Evolutionary conservation across 2,113 vertebrate genomes (phyloP).

Genomic region (Myrmophylax atrothorax): DNA sequence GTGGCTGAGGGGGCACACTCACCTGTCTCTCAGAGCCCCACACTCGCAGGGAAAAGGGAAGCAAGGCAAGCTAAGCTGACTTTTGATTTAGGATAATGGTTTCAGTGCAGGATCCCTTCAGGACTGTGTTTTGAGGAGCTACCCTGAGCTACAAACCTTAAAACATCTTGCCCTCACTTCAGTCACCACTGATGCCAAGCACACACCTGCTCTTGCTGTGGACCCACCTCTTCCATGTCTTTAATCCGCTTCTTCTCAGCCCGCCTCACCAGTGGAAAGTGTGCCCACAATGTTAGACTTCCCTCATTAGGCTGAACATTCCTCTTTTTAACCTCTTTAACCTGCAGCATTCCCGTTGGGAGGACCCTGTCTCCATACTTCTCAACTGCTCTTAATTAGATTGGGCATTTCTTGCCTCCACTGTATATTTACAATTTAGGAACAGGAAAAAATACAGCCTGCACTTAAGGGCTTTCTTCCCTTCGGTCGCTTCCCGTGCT

Average conservation of each 20-base stretch:
- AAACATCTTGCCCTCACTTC: background rate
- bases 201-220: constrained; percentile 1
- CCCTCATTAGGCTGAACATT: constrained; percentile 72
- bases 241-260: constrained; percentile 11
- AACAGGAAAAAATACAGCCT: constrained; percentile 59
- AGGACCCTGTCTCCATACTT: constrained; percentile 67
- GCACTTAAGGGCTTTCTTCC: constrained; percentile 47
- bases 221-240: rapidly evolving
- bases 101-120: background rate
- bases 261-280: constrained; percentile 13
- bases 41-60: background rate
- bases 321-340: constrained; percentile 75
- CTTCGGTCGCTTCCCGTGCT: constrained; percentile 1
- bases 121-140: background rate
- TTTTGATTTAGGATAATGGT: background rate
- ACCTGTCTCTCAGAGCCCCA: background rate
- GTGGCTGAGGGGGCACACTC: background rate
- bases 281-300: constrained; percentile 20
- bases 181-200: background rate
- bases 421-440: constrained; percentile 71
- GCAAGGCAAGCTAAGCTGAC: background rate
- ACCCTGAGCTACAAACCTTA: background rate
- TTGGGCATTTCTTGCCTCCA: constrained; percentile 69
- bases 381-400: constrained; percentile 71
- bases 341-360: constrained; percentile 69